Evolutionary conservation across 2,113 vertebrate species (phyloP).

Genomic region (Microcebus lehilahytsara): DNA sequence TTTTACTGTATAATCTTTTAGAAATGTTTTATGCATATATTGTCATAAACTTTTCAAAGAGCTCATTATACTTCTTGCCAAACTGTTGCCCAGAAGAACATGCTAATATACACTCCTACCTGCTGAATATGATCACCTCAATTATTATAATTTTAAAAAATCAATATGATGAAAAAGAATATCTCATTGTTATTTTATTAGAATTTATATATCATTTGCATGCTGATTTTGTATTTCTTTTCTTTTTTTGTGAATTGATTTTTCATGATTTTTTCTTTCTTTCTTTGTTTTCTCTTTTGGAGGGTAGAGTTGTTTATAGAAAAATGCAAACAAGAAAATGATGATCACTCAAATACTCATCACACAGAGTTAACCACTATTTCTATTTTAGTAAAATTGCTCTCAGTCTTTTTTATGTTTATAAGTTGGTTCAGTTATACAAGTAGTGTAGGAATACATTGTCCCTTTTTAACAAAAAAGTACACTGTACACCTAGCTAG

Average conservation of each 20-base stretch:
- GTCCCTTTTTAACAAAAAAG: not conserved
- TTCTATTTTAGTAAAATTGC: not conserved
- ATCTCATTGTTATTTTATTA: not conserved
- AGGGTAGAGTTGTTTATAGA: not conserved
- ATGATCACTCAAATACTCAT: not conserved
- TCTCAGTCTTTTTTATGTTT: not conserved
- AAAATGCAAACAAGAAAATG: not conserved
- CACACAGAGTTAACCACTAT: not conserved
- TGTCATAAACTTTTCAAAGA: conserved; percentile 34
- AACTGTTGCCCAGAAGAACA: conserved; percentile 31
- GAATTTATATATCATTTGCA: not conserved
- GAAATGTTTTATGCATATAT: not conserved
- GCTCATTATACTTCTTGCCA: not conserved
- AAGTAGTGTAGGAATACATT: not conserved
- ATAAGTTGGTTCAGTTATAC: not conserved
- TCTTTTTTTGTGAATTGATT: not conserved
- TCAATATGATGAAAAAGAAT: not conserved
- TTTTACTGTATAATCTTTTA: not conserved
- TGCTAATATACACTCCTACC: not conserved
- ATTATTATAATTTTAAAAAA: conserved; percentile 40
- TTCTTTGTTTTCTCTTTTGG: not conserved
- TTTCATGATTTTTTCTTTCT: not conserved
- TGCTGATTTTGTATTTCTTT: not conserved
- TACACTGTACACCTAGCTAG: not conserved
- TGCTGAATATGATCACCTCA: not conserved